Evolutionary conservation across 2,797 vertebrate genomes (phyloP), one percentile per base, ranked within the genome.

Genomic region (Dendrocincla fuliginosa): DNA sequence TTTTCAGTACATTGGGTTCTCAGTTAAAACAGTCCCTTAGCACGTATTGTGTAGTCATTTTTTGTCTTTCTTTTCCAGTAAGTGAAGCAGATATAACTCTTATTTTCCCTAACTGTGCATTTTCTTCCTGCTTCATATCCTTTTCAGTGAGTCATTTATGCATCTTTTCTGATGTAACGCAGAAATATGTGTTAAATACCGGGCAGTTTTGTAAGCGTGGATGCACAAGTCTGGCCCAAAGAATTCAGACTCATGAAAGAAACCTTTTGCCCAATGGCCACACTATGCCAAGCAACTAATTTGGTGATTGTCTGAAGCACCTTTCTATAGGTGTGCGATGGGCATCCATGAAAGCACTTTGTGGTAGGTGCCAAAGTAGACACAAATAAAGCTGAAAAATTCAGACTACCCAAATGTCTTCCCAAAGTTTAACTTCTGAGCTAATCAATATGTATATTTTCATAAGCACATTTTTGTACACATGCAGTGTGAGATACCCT

Each of bases 31-130:
- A 79, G 18, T 87, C 47, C 32, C 64, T 73, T 56, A 52, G 17
- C 64, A 30, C 1, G 1, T 41, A 35, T 10, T 41, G 14, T 49
- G 7, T 41, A 41, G 20, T 87, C 11, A 39, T 46, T 84, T 83
- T 49, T 69, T 24, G 0, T 60, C 25, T 81, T 61, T 64, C 11
- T 77, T 83, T 83, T 71, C 37, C 59, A 23, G 27, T 64, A 64
- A 61, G 16, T 1, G 1, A 41, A 78, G 56, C 20, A 63, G 15
- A 37, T 32, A 33, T 8, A 84, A 32, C 20, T 47, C 27, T 77
- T 56, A 6, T 19, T 78, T 75, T 75, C 50, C 55, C 69, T 49
- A 57, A 28, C 23, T 37, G 12, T 0, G 0, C 0, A 0, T 77
- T 87, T 92, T 70, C 33, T 85, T 90, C 47, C n/a, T 46, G 41